phyloP scores from a whole-genome alignment of 2,888 invertebrate species.

The Pedicia rivosa region DNA sequence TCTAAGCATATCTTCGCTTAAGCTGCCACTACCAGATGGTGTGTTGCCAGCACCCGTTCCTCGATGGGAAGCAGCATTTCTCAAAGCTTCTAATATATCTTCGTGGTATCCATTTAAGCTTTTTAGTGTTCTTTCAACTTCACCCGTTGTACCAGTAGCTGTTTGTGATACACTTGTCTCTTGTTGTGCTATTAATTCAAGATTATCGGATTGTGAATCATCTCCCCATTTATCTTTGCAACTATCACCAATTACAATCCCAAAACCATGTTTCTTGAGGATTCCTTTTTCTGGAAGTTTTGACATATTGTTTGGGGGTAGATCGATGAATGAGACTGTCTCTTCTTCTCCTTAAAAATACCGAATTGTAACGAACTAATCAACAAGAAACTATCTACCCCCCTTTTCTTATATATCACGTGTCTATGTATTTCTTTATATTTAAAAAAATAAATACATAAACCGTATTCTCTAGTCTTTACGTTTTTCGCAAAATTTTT shows the following conservation, averaged over 20 bases:
- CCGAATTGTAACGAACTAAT: slow-evolving; percentile 7
- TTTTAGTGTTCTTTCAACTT: slow-evolving; percentile 75
- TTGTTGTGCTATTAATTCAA: slow-evolving; percentile 48
- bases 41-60: slow-evolving; percentile 41
- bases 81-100: slow-evolving; percentile 76
- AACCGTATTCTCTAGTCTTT: no score
- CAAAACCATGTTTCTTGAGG: slow-evolving; percentile 69
- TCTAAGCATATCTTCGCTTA: slow-evolving; percentile 51
- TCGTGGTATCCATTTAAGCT: slow-evolving; percentile 85
- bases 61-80: slow-evolving; percentile 62
- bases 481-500: no score
- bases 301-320: slow-evolving; percentile 54
- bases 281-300: slow-evolving; percentile 82
- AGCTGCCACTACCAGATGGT: slow-evolving; percentile 45
- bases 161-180: slow-evolving; percentile 43
- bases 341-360: slow-evolving; percentile 52
- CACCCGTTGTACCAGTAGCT: slow-evolving; percentile 45
- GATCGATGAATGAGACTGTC: slow-evolving; percentile 65
- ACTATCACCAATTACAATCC: slow-evolving; percentile 54
- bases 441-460: no score
- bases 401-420: no score
- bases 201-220: slow-evolving; percentile 53
- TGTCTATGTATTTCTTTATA: not conserved
- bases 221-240: slow-evolving; percentile 62
- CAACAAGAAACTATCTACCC: slow-evolving; percentile 5